phyloP scores from a whole-genome alignment of 1,140 invertebrate genomes.

The Lepeophtheirus salmonis region DNA sequence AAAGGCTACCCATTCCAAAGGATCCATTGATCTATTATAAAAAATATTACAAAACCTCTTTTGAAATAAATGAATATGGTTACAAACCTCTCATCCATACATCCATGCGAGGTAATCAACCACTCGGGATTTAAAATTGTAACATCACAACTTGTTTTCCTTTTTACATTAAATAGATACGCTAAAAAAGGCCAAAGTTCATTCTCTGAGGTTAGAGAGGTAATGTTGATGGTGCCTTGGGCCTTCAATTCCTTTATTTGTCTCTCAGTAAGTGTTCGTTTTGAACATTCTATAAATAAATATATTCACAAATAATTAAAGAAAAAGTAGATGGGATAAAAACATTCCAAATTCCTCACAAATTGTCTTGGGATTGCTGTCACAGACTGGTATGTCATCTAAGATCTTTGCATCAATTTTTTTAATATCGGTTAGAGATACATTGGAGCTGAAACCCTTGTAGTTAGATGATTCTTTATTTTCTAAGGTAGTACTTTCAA shows the following conservation, averaged over 20 bases:
- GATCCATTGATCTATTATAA: background rate
- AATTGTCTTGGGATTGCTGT: background rate
- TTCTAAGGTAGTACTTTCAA: too few relatives aligned
- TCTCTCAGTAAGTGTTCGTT: background rate
- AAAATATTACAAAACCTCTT: background rate
- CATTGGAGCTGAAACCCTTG: background rate
- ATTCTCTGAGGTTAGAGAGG: background rate
- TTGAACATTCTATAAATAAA: background rate
- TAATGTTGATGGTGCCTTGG: background rate
- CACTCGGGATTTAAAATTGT: slow-evolving; percentile 5
- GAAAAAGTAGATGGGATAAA: too few relatives aligned
- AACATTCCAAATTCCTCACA: background rate
- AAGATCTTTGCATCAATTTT: background rate
- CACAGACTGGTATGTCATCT: background rate
- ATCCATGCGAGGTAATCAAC: slow-evolving; percentile 1
- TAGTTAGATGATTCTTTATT: background rate
- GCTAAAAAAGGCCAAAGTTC: slow-evolving; percentile 7
- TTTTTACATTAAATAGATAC: slow-evolving; percentile 11
- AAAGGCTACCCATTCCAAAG: slow-evolving; percentile 2
- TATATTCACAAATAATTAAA: background rate
- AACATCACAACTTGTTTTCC: slow-evolving; percentile 1
- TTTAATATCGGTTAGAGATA: background rate
- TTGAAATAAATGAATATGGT: background rate
- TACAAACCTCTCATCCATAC: slow-evolving; percentile 5
- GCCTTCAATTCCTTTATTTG: background rate